Evolutionary conservation across 2,797 vertebrate species (phyloP).

Genomic region (Leptatherina wallacei): DNA sequence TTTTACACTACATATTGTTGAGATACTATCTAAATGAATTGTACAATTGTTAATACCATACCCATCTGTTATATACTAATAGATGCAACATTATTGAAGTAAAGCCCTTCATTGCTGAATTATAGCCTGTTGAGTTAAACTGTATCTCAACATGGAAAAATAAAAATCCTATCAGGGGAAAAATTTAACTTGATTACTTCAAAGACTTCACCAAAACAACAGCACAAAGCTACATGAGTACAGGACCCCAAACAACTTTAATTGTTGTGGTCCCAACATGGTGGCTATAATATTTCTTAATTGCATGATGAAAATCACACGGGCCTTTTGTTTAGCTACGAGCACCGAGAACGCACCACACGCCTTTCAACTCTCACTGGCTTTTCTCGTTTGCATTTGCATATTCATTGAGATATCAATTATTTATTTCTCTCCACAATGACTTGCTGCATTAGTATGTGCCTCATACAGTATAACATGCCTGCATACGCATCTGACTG

Average conservation of each 20-base stretch:
- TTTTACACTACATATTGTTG: slow-evolving; percentile 38
- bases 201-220: slow-evolving; percentile 73
- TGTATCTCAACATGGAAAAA: slow-evolving; percentile 61
- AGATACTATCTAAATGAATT: slow-evolving; percentile 60
- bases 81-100: slow-evolving; percentile 64
- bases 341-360: slow-evolving; percentile 43
- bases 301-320: slow-evolving; percentile 77
- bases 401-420: slow-evolving; percentile 89
- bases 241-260: slow-evolving; percentile 70
- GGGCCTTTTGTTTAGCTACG: slow-evolving; percentile 77
- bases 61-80: slow-evolving; percentile 68
- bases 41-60: slow-evolving; percentile 60
- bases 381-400: slow-evolving; percentile 73
- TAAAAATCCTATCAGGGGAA: slow-evolving; percentile 74
- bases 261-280: slow-evolving; percentile 73
- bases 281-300: slow-evolving; percentile 80
- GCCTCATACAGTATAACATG: slow-evolving; percentile 70
- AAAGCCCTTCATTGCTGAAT: slow-evolving; percentile 60
- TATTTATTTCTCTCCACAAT: slow-evolving; percentile 82
- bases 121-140: slow-evolving; percentile 62
- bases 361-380: slow-evolving; percentile 34
- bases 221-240: slow-evolving; percentile 60
- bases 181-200: slow-evolving; percentile 75
- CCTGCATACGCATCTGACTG: slow-evolving; percentile 59
- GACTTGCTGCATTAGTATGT: slow-evolving; percentile 76